phyloP scores from a whole-genome alignment of 2,797 vertebrate species.

The Spatula clypeata region DNA sequence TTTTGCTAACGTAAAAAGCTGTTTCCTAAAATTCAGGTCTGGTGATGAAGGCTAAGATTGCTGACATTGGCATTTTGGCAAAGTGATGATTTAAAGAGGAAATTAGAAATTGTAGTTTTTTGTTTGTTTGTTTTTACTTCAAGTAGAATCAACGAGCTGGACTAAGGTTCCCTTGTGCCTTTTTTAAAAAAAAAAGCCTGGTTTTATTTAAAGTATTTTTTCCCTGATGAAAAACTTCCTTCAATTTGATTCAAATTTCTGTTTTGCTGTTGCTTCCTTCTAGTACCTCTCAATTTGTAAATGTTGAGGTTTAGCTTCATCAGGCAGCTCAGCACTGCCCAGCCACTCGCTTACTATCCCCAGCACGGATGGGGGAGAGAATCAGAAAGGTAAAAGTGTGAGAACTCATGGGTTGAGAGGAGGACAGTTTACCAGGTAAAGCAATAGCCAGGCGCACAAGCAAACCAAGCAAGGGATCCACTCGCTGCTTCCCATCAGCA shows the following conservation, averaged over 20 bases:
- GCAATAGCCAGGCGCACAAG: too few relatives aligned
- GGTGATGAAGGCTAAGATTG: background rate
- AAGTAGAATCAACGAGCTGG: background rate
- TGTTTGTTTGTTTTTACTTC: background rate
- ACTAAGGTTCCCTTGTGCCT: background rate
- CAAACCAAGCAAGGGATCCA: too few relatives aligned
- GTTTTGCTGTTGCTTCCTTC: background rate
- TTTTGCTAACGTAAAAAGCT: background rate
- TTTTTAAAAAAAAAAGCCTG: background rate
- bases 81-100: background rate
- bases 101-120: background rate
- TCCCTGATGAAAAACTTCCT: background rate
- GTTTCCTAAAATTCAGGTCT: background rate
- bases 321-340: too few relatives aligned
- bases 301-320: too few relatives aligned
- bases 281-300: background rate
- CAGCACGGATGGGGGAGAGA: too few relatives aligned
- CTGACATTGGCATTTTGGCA: background rate
- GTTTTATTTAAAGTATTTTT: background rate
- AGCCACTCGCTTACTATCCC: too few relatives aligned
- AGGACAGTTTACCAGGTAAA: too few relatives aligned
- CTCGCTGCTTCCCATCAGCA: too few relatives aligned
- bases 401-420: too few relatives aligned
- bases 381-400: too few relatives aligned
- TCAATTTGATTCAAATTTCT: background rate